A percentile compares a stretch with the other conserved stretches of the same genome.
These are phyloP conservation scores for Vanacampus margaritifer DNA, from an alignment of 2,113 vertebrate genomes.

Conservation along the genomic window DNA sequence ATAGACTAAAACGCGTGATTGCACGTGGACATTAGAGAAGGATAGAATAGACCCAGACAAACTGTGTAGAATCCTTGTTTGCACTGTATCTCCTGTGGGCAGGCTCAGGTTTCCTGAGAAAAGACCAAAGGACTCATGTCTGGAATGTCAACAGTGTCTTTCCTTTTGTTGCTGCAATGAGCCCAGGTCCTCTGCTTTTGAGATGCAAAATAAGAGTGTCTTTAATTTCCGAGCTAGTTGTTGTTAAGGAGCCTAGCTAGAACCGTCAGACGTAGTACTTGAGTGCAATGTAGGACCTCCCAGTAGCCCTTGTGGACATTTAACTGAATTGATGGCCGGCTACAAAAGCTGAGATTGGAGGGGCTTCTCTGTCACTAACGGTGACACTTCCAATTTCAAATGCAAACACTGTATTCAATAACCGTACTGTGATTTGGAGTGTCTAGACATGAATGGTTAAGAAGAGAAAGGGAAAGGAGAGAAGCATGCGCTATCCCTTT, in stretches of 20 bases:
- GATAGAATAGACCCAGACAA: slow-evolving; percentile 2
- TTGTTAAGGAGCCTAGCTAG: slow-evolving; percentile 35
- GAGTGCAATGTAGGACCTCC: slow-evolving; percentile 63
- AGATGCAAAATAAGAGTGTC: slow-evolving; percentile 59
- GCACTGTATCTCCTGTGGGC: slow-evolving; percentile 28
- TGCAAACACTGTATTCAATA: slow-evolving; percentile 22
- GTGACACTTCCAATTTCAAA: slow-evolving; percentile 32
- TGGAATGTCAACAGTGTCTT: slow-evolving; percentile 63
- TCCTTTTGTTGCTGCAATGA: slow-evolving; percentile 54
- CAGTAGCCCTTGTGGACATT: slow-evolving; percentile 69
- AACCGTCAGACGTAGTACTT: slow-evolving; percentile 47
- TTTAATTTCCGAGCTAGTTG: slow-evolving; percentile 53
- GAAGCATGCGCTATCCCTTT: slow-evolving; percentile 23
- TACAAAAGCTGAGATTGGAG: slow-evolving; percentile 69
- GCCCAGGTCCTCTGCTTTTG: slow-evolving; percentile 58
- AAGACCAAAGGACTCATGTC: slow-evolving; percentile 51
- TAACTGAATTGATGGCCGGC: slow-evolving; percentile 64
- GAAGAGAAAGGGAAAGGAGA: slow-evolving; percentile 23
- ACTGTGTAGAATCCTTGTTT: slow-evolving; percentile 15
- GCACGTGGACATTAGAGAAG: background rate
- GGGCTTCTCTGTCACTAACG: slow-evolving; percentile 23
- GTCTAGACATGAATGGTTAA: slow-evolving; percentile 14
- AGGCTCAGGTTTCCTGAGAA: slow-evolving; percentile 38
- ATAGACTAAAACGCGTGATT: background rate
- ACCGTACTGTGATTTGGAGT: slow-evolving; percentile 26